These are phyloP conservation scores for Phylloscopus whistleri DNA, from an alignment of 2,113 vertebrate genomes.

Conservation along the genomic window DNA sequence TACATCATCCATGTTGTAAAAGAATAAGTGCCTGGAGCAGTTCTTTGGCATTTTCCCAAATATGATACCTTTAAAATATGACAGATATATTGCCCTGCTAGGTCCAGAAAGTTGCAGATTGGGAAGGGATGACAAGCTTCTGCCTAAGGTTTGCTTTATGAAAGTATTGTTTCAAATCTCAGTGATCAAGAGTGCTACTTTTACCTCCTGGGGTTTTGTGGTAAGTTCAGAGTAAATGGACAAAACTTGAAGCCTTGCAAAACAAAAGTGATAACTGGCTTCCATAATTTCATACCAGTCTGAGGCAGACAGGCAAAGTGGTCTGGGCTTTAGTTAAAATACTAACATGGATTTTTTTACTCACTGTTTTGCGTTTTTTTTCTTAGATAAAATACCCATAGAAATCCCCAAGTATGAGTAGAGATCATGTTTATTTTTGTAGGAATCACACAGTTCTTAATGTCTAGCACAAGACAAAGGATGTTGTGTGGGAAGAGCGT, in stretches of 20 bases:
- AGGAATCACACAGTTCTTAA: not conserved
- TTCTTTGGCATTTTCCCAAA: not conserved
- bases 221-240: not conserved
- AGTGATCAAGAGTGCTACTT: not conserved
- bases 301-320: not conserved
- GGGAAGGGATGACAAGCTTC: not conserved
- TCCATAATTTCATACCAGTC: not conserved
- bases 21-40: not conserved
- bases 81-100: not conserved
- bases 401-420: not conserved
- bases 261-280: not conserved
- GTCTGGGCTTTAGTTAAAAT: not conserved
- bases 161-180: not conserved
- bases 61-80: not conserved
- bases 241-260: not conserved
- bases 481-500: not conserved
- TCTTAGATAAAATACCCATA: not conserved
- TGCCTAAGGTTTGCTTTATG: not conserved
- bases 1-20: not conserved
- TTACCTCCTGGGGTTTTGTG: not conserved
- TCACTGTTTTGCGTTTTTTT: not conserved
- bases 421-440: not conserved
- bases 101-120: not conserved
- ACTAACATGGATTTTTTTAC: not conserved
- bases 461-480: not conserved